Evolutionary conservation across 2,113 vertebrate species (phyloP).

Genomic region (Lepus americanus): DNA sequence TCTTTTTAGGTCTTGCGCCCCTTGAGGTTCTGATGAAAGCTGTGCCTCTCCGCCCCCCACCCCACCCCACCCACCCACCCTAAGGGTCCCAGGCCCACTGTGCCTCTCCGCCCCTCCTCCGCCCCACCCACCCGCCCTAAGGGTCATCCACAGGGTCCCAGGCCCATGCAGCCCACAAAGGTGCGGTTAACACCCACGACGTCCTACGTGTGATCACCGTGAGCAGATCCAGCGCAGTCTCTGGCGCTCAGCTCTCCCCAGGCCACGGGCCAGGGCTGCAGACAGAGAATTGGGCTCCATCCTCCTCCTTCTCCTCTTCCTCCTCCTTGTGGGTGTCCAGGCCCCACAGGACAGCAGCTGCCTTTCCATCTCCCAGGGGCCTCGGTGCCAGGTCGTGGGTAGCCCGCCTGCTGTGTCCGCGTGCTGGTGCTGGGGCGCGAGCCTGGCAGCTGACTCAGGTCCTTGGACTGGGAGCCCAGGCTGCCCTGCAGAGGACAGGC

Average conservation of each 20-base stretch:
- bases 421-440: too few relatives aligned
- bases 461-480: not conserved
- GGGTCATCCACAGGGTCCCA: fast-evolving
- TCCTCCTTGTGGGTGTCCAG: too few relatives aligned
- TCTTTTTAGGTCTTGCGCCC: not conserved
- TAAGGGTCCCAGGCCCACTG: fast-evolving
- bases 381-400: not conserved
- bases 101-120: too few relatives aligned
- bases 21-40: not conserved
- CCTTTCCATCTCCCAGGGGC: too few relatives aligned
- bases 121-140: too few relatives aligned
- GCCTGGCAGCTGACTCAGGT: fast-evolving
- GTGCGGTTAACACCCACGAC: too few relatives aligned
- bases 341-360: too few relatives aligned
- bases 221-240: not conserved
- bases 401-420: not conserved
- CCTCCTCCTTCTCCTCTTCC: too few relatives aligned
- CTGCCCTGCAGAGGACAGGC: not conserved
- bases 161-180: not conserved
- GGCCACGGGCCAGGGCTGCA: not conserved
- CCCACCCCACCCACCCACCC: fast-evolving
- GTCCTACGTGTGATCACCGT: not conserved
- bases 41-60: too few relatives aligned
- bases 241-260: not conserved
- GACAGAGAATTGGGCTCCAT: not conserved